A percentile compares a stretch with the other conserved stretches of the same genome.
Evolutionary conservation across 2,797 vertebrate species (phyloP).

Genomic region (Enteromius thamalakanensis): DNA sequence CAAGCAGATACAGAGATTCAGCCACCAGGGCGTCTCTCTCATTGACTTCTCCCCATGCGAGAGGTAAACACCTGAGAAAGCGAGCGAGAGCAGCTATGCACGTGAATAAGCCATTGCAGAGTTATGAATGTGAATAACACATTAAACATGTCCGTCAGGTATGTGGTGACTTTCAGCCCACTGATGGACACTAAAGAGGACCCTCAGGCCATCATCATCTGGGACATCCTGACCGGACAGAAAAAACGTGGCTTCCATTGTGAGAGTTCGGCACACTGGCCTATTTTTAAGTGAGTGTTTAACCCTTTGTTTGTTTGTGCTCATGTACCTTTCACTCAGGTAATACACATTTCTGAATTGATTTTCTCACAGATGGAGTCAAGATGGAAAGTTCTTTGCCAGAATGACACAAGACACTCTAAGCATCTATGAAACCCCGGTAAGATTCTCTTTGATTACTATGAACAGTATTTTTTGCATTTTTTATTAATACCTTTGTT

Average conservation of each 20-base stretch:
- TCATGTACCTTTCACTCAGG: neutral
- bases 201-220: slow-evolving; percentile 97
- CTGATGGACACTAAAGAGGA: slow-evolving; percentile 97
- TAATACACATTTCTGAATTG: neutral
- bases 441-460: slow-evolving; percentile 69
- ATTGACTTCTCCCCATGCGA: slow-evolving; percentile 98
- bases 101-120: neutral
- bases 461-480: neutral
- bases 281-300: slow-evolving; percentile 92
- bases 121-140: neutral
- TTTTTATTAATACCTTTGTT: slow-evolving; percentile 24
- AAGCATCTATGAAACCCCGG: slow-evolving; percentile 96
- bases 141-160: slow-evolving; percentile 73
- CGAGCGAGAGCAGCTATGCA: too few relatives aligned
- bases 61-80: slow-evolving; percentile 76
- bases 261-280: slow-evolving; percentile 98
- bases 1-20: slow-evolving; percentile 97
- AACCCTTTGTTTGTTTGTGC: neutral
- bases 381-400: slow-evolving; percentile 97
- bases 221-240: slow-evolving; percentile 96
- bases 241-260: slow-evolving; percentile 98
- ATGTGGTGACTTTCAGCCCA: slow-evolving; percentile 95
- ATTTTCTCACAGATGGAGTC: slow-evolving; percentile 83
- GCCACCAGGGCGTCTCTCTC: slow-evolving; percentile 94
- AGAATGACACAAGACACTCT: slow-evolving; percentile 94